These are phyloP conservation scores for Ylistrum balloti DNA, from an alignment of 1,140 invertebrate species.

Conservation along the genomic window DNA sequence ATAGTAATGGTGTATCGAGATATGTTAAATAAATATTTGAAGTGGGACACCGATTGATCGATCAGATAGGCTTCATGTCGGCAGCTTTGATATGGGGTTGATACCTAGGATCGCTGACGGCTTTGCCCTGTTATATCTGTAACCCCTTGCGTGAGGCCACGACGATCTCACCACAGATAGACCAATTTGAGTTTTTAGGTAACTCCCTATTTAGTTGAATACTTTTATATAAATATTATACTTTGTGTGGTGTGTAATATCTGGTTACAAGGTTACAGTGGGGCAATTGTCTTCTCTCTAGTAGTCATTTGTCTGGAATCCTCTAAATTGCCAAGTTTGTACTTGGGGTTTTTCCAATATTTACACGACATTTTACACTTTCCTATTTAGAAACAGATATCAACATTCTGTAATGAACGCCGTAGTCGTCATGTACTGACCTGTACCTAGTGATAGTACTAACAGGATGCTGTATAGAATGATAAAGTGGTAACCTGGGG, in stretches of 20 bases:
- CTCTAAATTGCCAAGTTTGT: too few species aligned
- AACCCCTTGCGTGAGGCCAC: conserved; percentile 11
- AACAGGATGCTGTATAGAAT: too few species aligned
- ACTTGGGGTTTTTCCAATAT: too few species aligned
- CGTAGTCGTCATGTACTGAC: too few species aligned
- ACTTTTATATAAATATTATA: background rate
- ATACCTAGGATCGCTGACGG: background rate
- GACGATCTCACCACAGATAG: background rate
- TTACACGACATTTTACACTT: too few species aligned
- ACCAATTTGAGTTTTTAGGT: conserved; percentile 10
- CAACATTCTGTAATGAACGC: too few species aligned
- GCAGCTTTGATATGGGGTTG: background rate
- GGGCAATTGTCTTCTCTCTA: background rate
- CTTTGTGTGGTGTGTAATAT: background rate
- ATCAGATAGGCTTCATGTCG: background rate
- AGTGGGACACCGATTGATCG: conserved; percentile 37
- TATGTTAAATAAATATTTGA: conserved; percentile 40
- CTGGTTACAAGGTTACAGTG: background rate
- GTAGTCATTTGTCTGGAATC: background rate
- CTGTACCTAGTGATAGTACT: too few species aligned
- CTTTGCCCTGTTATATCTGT: background rate
- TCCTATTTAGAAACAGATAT: too few species aligned
- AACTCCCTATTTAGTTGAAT: background rate
- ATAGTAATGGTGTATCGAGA: conserved; percentile 33
- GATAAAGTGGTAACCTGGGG: too few species aligned